A percentile compares a stretch with the other conserved stretches of the same genome.
These are phyloP conservation scores for Thysanoteuthis rhombus DNA, from an alignment of 2,888 invertebrate species.

Conservation along the genomic window DNA sequence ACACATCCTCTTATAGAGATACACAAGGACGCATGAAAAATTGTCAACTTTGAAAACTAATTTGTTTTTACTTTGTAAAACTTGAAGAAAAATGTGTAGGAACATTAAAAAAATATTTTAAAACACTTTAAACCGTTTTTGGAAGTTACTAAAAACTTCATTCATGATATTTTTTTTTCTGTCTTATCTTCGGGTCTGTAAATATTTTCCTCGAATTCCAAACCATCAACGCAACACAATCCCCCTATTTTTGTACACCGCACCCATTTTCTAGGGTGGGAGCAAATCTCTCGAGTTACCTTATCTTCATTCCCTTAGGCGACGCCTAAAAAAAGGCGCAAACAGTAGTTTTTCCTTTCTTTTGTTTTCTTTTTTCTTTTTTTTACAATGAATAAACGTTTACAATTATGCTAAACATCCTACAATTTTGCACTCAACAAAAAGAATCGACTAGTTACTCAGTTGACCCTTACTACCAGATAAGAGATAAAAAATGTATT, in stretches of 20 bases:
- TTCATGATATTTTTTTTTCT: not conserved
- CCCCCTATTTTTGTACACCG: not conserved
- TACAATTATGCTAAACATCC: not conserved
- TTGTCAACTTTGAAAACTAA: too few species aligned
- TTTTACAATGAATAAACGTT: not conserved
- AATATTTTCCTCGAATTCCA: not conserved
- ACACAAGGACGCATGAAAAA: too few species aligned
- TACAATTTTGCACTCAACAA: not conserved
- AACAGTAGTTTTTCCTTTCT: not conserved
- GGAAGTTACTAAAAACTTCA: not conserved
- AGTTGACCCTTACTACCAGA: not conserved
- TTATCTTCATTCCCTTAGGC: not conserved
- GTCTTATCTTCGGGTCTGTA: not conserved
- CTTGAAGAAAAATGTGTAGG: too few species aligned
- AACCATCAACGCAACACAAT: not conserved
- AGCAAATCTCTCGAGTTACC: not conserved
- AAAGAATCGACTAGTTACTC: not conserved
- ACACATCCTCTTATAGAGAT: too few species aligned
- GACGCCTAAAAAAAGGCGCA: not conserved
- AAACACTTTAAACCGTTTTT: not conserved
- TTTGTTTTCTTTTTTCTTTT: not conserved
- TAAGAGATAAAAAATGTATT: too few species aligned
- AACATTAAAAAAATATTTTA: not conserved
- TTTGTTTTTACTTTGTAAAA: too few species aligned
- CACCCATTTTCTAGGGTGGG: not conserved